phyloP scores from a whole-genome alignment of 2,888 invertebrate species.

The Zaprionus obscuricornis region DNA sequence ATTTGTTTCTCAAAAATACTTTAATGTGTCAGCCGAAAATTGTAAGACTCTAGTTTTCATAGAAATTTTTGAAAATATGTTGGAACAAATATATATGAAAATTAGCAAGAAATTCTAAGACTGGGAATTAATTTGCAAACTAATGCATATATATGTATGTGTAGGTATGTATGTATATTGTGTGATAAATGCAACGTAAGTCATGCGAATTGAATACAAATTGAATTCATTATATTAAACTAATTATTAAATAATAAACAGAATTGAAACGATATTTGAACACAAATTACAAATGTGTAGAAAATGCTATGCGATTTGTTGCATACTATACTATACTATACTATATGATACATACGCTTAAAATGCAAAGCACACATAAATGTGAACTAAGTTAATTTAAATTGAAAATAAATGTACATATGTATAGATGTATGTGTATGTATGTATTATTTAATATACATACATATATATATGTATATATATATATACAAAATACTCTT shows the following conservation, averaged over 20 bases:
- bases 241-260: conserved; percentile 76
- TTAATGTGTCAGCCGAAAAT: too few relatives aligned
- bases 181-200: not conserved
- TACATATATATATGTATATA: not conserved
- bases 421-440: not conserved
- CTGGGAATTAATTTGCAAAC: too few relatives aligned
- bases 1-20: too few relatives aligned
- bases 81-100: too few relatives aligned
- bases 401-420: conserved; percentile 35
- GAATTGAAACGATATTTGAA: conserved; percentile 59
- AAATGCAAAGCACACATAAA: conserved; percentile 51
- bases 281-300: conserved; percentile 66
- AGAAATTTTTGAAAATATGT: too few relatives aligned
- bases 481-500: too few relatives aligned
- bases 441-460: not conserved
- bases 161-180: conserved; percentile 1
- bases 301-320: conserved; percentile 61
- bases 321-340: too few relatives aligned
- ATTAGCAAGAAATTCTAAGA: too few relatives aligned
- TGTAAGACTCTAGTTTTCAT: too few relatives aligned
- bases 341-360: too few relatives aligned
- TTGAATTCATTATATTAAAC: conserved; percentile 59
- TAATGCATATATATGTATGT: not conserved
- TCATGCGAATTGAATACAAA: conserved; percentile 39
- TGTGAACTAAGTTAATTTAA: conserved; percentile 67